These are phyloP conservation scores for Carduelis carduelis DNA, from an alignment of 2,797 vertebrate genomes.

Conservation along the genomic window DNA sequence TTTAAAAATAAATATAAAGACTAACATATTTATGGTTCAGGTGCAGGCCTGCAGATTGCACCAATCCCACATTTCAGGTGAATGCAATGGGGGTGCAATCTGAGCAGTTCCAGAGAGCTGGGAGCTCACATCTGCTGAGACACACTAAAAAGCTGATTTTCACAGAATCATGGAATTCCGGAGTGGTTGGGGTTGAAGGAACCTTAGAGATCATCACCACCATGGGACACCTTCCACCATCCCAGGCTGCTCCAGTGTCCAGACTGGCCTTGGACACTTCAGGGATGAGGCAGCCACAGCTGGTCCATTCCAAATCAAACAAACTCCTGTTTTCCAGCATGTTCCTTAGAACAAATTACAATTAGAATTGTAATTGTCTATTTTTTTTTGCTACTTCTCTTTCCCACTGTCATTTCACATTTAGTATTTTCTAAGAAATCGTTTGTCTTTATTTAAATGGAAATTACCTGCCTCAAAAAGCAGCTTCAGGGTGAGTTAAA, in stretches of 20 bases:
- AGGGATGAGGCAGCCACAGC: not conserved
- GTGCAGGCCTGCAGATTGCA: not conserved
- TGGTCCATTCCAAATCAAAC: not conserved
- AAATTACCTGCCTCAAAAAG: not conserved
- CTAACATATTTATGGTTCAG: not conserved
- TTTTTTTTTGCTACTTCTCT: not conserved
- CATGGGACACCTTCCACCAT: not conserved
- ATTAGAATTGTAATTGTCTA: not conserved
- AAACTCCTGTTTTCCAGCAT: not conserved
- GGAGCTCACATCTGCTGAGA: not conserved
- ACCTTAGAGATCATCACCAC: not conserved
- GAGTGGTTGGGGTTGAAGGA: not conserved
- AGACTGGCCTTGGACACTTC: not conserved
- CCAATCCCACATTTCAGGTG: not conserved
- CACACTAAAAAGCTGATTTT: not conserved
- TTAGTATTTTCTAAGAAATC: not conserved
- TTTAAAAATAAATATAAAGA: not conserved
- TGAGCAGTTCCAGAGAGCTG: not conserved
- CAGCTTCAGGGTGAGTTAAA: not conserved
- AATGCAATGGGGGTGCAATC: not conserved
- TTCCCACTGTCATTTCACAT: not conserved
- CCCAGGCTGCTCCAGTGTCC: not conserved
- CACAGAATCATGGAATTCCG: not conserved
- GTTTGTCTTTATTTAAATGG: not conserved
- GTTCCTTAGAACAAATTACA: no score